Conservation (phyloP, 2,888 invertebrate genomes). For the Zygaena filipendulae region DNA sequence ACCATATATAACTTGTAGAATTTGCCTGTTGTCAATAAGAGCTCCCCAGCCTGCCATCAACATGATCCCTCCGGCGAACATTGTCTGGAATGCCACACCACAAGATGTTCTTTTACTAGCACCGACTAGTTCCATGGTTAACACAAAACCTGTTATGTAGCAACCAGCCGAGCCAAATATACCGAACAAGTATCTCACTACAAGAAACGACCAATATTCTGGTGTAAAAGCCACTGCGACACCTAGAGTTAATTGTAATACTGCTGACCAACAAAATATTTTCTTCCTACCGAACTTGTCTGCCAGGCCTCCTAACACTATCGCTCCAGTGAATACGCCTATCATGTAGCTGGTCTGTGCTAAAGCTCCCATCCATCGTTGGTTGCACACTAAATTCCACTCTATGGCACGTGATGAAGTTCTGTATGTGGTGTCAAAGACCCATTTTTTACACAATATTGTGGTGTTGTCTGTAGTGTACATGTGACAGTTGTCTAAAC, state of each 20-base stretch:
- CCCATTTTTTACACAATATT: constrained; percentile 62
- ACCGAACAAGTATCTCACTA: constrained; percentile 76
- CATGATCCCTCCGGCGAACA: constrained; percentile 85
- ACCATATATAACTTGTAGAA: constrained; percentile 83
- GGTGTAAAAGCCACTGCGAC: constrained; percentile 82
- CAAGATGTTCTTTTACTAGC: constrained; percentile 81
- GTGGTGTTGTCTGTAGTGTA: constrained; percentile 41
- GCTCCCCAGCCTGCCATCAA: constrained; percentile 87
- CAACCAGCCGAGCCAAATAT: constrained; percentile 88
- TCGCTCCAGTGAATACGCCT: constrained; percentile 86
- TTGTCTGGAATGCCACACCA: constrained; percentile 82
- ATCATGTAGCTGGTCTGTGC: constrained; percentile 85
- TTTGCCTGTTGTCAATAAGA: constrained; percentile 75
- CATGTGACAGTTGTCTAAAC: constrained; percentile 72
- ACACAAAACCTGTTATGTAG: constrained; percentile 74
- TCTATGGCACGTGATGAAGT: constrained; percentile 80
- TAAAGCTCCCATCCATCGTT: constrained; percentile 83
- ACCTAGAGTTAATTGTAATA: constrained; percentile 77
- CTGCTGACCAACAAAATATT: constrained; percentile 83
- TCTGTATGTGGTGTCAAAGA: constrained; percentile 79
- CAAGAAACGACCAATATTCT: constrained; percentile 78
- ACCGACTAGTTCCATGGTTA: constrained; percentile 87
- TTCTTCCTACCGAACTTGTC: constrained; percentile 86
- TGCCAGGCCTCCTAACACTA: constrained; percentile 82
- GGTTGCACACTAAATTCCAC: constrained; percentile 84